Conservation (phyloP, 2,888 invertebrate species). For the Eupithecia tripunctaria region DNA sequence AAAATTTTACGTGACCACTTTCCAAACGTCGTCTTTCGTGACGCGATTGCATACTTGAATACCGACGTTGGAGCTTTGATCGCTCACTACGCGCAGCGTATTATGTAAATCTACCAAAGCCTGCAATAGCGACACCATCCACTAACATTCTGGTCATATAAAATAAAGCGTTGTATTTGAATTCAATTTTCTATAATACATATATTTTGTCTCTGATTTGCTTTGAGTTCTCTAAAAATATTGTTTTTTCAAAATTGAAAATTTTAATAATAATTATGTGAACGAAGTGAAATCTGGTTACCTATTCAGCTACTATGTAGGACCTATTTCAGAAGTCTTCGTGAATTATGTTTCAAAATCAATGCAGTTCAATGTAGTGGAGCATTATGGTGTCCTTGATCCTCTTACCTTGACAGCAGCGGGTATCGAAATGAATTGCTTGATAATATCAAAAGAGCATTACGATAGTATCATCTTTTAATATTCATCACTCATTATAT, state of each 20-base stretch:
- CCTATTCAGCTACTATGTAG: not conserved
- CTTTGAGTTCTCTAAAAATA: not conserved
- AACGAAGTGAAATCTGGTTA: not conserved
- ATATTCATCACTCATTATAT: too few relatives aligned
- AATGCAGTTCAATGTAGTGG: constrained; percentile 53
- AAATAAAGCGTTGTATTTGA: constrained; percentile 46
- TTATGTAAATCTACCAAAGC: constrained; percentile 73
- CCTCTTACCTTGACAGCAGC: constrained; percentile 70
- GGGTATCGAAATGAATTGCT: constrained; percentile 59
- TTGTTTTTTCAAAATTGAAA: not conserved
- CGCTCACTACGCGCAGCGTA: constrained; percentile 65
- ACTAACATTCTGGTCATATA: constrained; percentile 52
- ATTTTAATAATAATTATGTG: not conserved
- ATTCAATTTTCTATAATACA: constrained; percentile 53
- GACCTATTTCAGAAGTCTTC: not conserved
- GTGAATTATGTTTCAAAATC: constrained; percentile 22
- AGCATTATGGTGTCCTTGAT: constrained; percentile 66
- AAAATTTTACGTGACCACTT: constrained; percentile 84
- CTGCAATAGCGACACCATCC: constrained; percentile 59
- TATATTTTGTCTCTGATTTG: constrained; percentile 45
- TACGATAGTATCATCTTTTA: not conserved
- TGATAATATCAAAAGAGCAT: not conserved
- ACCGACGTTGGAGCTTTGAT: constrained; percentile 63
- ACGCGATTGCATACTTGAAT: constrained; percentile 72
- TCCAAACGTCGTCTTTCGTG: constrained; percentile 74